A percentile compares a stretch with the other conserved stretches of the same genome.
Conservation (phyloP, 2,888 invertebrate genomes). For the Dioctria rufipes region DNA sequence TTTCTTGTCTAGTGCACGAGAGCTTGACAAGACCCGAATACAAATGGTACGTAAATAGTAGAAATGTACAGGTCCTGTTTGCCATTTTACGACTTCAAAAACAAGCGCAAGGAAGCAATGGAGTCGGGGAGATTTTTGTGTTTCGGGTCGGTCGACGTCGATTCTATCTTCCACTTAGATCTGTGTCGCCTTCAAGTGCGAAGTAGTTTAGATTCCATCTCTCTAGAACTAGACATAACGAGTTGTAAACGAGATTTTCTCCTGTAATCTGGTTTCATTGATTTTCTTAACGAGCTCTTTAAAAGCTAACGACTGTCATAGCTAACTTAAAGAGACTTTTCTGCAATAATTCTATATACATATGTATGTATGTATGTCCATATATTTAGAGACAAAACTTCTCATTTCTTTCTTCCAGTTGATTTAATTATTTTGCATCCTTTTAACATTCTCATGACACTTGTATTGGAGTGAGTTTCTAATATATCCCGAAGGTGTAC, state of each 20-base stretch:
- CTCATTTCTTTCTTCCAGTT: background rate
- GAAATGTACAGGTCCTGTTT: slow-evolving; percentile 25
- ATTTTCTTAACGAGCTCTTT: slow-evolving; percentile 47
- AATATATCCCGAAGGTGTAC: background rate
- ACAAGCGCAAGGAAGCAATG: background rate
- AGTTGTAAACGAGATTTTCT: slow-evolving; percentile 51
- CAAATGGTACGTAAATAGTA: slow-evolving; percentile 48
- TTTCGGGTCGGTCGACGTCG: background rate
- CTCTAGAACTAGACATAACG: slow-evolving; percentile 32
- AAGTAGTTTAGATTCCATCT: slow-evolving; percentile 42
- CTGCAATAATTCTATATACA: slow-evolving; percentile 8
- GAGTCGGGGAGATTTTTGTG: background rate
- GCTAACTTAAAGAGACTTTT: slow-evolving; percentile 1
- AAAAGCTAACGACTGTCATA: slow-evolving; percentile 36
- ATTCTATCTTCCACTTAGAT: background rate
- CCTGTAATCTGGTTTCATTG: slow-evolving; percentile 50
- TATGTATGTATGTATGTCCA: background rate
- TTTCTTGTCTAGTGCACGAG: slow-evolving; percentile 49
- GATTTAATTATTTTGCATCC: slow-evolving; percentile 36
- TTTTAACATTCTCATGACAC: slow-evolving; percentile 15
- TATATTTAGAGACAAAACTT: background rate
- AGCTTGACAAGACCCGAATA: slow-evolving; percentile 48
- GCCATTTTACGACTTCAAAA: slow-evolving; percentile 40
- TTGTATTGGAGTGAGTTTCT: background rate
- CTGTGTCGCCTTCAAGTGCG: slow-evolving; percentile 35